Percentiles rank a stretch among this genome's conserved stretches.
phyloP scores from a whole-genome alignment of 2,888 invertebrate species.

The Cantharis rustica region DNA sequence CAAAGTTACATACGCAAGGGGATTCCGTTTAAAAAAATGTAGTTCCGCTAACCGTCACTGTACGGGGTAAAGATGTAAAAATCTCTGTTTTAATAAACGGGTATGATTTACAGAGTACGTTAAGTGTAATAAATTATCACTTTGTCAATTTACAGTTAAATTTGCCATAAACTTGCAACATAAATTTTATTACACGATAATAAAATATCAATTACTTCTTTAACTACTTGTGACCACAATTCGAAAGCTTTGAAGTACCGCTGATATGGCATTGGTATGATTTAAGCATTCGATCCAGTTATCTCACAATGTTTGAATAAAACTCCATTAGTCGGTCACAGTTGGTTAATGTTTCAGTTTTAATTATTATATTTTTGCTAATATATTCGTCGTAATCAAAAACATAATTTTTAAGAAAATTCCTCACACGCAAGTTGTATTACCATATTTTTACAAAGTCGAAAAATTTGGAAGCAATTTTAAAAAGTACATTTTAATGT shows the following conservation, averaged over 20 bases:
- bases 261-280: background rate
- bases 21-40: background rate
- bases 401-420: background rate
- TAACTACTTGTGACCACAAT: background rate
- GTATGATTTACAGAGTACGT: background rate
- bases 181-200: background rate
- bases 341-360: background rate
- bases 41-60: background rate
- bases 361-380: background rate
- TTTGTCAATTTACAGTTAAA: background rate
- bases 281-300: background rate
- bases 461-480: background rate
- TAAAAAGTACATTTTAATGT: background rate
- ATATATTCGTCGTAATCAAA: background rate
- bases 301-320: background rate
- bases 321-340: background rate
- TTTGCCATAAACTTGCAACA: background rate
- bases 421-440: background rate
- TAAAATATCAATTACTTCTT: background rate
- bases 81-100: background rate
- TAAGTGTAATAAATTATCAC: background rate
- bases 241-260: background rate
- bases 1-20: background rate
- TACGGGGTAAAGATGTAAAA: background rate
- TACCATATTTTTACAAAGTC: background rate